Evolutionary conservation across 2,888 invertebrate species (phyloP).

Genomic region (Dryococelus australis): DNA sequence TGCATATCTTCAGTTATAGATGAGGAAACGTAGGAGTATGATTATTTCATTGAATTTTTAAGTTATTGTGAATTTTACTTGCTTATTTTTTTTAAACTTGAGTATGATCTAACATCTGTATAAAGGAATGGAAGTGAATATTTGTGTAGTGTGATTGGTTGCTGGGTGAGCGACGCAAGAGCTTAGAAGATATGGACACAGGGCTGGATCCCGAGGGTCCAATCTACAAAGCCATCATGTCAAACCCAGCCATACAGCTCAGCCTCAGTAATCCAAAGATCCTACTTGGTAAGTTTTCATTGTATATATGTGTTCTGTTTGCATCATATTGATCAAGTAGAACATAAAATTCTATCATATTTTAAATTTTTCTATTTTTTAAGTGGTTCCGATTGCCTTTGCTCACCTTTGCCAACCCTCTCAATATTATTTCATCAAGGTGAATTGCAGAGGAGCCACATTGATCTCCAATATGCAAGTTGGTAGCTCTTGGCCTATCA

Average conservation of each 20-base stretch:
- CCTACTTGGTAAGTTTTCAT: slow-evolving; percentile 62
- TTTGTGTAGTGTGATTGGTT: slow-evolving; percentile 66
- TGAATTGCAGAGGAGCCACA: no score
- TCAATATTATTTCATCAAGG: no score
- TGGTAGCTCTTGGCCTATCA: no score
- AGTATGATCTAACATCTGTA: no score
- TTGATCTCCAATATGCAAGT: no score
- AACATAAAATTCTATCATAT: neutral
- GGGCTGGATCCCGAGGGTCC: slow-evolving; percentile 68
- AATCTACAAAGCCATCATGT: slow-evolving; percentile 69
- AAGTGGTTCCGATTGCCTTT: neutral
- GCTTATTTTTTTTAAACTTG: no score
- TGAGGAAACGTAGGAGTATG: no score
- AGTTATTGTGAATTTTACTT: no score
- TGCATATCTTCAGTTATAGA: no score
- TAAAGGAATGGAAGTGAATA: no score
- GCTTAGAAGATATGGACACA: slow-evolving; percentile 64
- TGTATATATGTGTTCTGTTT: neutral
- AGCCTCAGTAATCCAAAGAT: slow-evolving; percentile 71
- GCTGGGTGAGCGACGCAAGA: slow-evolving; percentile 65
- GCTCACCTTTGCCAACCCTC: neutral
- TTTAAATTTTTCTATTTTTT: neutral
- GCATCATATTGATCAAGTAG: neutral
- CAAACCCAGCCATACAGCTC: slow-evolving; percentile 70
- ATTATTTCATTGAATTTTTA: no score